Evolutionary conservation across 1,140 invertebrate genomes (phyloP), one percentile per base, ranked within the genome.

Genomic region (Bacillus rossius): DNA sequence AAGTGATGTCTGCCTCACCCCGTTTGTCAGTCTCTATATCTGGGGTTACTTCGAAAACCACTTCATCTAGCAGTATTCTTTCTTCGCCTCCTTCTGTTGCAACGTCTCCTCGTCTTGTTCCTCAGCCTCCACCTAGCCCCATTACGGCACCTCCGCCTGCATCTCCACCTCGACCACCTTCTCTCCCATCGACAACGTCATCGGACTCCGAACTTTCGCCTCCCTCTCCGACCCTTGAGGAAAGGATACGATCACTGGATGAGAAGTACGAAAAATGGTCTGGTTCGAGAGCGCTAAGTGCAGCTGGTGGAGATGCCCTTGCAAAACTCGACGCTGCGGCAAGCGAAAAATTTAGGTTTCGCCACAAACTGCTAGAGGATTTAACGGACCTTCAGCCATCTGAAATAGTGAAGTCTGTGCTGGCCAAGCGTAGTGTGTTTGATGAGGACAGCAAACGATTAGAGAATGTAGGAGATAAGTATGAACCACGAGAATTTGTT

Each of bases 391-490:
- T 91, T 54, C 86, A 96, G 69, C 94, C 93, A 1, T 96, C 94
- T 1, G 94, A 96, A 63, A 96, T 98, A 60, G 88, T 95, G 3
- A 92, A 94, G 67, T 92, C 91, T 13, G 82, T 98, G 48, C 77
- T 97, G 59, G 90, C 93, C 7, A 94, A 93, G 69, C 85, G 88
- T 49, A 95, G 91, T 51, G 92, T 98, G 10, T 96, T 98, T 71
- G 95, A 98, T 70, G 94, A 97, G 72, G 95, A 98, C 71, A 87
- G 88, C 13, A 94, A 96, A 70, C 79, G 96, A 8, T 76, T 98
- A 17, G 94, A 97, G 73, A 93, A 94, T 66, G 84, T 91, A 64
- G 82, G 85, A 65, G 86, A 94, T 64, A 92, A 93, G 73, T 92
- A 92, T 69, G 89, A 92, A 72, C 87, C 87, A 25, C 80, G 80